Conservation (phyloP, 2,888 invertebrate genomes). For the Xestia rhomboidea region DNA sequence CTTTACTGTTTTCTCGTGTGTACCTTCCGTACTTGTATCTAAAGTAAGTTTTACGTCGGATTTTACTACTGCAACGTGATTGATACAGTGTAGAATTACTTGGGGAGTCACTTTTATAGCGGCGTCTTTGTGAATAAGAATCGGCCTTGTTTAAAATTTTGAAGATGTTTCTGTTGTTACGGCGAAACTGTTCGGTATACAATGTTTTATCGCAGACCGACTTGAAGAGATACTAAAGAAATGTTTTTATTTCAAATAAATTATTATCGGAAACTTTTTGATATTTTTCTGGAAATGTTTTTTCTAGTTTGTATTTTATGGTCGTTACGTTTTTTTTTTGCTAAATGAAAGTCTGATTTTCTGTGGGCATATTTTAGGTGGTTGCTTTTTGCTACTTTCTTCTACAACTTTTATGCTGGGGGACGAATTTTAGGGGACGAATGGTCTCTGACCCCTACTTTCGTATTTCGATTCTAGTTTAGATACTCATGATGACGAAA, state of each 20-base stretch:
- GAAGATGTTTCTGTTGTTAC: slow-evolving; percentile 58
- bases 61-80: slow-evolving; percentile 80
- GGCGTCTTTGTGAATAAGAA: slow-evolving; percentile 69
- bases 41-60: slow-evolving; percentile 74
- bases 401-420: too few relatives aligned
- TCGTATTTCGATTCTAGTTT: neutral
- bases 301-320: slow-evolving; percentile 1
- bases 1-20: slow-evolving; percentile 30
- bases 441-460: too few relatives aligned
- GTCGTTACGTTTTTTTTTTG: neutral
- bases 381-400: neutral
- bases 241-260: slow-evolving; percentile 42
- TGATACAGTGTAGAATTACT: slow-evolving; percentile 76
- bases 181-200: slow-evolving; percentile 31
- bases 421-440: too few relatives aligned
- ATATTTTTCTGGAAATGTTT: slow-evolving; percentile 17
- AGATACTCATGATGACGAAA: neutral
- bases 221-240: slow-evolving; percentile 30
- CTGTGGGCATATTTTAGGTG: neutral
- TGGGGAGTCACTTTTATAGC: slow-evolving; percentile 69
- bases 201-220: slow-evolving; percentile 54
- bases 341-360: neutral
- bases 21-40: slow-evolving; percentile 63
- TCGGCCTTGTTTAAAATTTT: slow-evolving; percentile 70
- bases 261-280: slow-evolving; percentile 20